Evolutionary conservation across 1,140 invertebrate genomes (phyloP).

Genomic region (Venustaconcha ellipsiformis): DNA sequence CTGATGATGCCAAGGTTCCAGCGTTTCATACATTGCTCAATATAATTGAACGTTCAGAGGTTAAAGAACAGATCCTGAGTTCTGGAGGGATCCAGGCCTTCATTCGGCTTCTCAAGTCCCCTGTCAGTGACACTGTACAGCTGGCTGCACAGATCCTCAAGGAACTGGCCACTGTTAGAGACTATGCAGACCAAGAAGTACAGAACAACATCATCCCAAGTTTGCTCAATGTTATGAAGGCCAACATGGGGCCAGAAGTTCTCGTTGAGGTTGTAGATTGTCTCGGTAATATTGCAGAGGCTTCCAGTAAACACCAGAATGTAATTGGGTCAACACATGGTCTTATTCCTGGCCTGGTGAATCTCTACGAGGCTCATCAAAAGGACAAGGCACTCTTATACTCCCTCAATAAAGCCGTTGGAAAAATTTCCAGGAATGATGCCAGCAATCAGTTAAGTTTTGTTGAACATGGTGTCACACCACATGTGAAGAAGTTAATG

Average conservation of each 20-base stretch:
- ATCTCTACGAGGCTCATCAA: conserved; percentile 48
- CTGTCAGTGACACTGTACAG: conserved; percentile 41
- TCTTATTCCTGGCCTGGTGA: conserved; percentile 46
- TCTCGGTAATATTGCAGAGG: conserved; percentile 54
- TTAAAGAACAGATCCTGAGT: conserved; percentile 57
- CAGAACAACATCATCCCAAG: conserved; percentile 57
- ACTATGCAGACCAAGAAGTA: conserved; percentile 48
- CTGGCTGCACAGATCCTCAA: conserved; percentile 51
- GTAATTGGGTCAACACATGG: conserved; percentile 46
- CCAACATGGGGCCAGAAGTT: conserved; percentile 53
- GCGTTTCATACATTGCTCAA: conserved; percentile 59
- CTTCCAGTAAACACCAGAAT: conserved; percentile 40
- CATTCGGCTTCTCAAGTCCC: conserved; percentile 56
- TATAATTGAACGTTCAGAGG: conserved; percentile 52
- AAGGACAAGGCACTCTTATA: conserved; percentile 48
- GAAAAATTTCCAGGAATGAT: conserved; percentile 48
- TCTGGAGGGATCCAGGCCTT: conserved; percentile 57
- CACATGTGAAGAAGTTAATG: conserved; percentile 49
- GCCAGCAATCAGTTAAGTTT: conserved; percentile 59
- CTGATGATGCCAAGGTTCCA: conserved; percentile 55
- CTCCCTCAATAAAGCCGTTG: conserved; percentile 54
- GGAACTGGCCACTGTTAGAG: conserved; percentile 44
- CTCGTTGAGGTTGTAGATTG: conserved; percentile 54
- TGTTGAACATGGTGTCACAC: conserved; percentile 53
- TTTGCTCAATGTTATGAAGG: conserved; percentile 58